Evolutionary conservation across 2,113 vertebrate genomes (phyloP), one percentile per base, ranked within the genome.

Genomic region (Patagioenas fasciata): DNA sequence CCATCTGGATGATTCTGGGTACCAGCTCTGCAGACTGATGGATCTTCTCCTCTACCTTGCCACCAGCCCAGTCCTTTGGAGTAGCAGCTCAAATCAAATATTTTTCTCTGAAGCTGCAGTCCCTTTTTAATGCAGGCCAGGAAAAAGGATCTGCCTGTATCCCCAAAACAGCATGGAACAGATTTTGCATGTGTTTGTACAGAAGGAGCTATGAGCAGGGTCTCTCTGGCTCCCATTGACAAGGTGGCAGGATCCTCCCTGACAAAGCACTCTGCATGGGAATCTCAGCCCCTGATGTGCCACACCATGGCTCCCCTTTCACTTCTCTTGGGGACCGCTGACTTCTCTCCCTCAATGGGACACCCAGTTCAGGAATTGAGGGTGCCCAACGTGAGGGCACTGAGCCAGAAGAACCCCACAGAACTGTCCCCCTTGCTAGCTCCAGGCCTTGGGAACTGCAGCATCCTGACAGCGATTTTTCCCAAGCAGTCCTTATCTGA

Each of bases 401-500:
- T 42, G 40, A 61, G 21, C 24, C 85, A 17, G 36, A 36, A 58
- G 29, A 10, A 34, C 13, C 21, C 40, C n/a, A 9, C 36, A 50
- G 53, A 85, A 36, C 57, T 1, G 0, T 16, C 18, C 21, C 36
- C 34, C 28, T 75, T 17, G 25, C 44, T 62, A 38, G 18, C 23
- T 82, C 50, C 50, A 18, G 53, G 25, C 34, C 34, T 47, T 11
- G 44, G 38, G 48, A 57, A 29, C 19, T 28, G 42, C 73, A 50
- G 79, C 94, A 21, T 32, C 44, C 47, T 53, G 65, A 25, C 26
- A 38, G 14, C 0, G 3, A 26, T 53, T 87, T 70, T 44, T 80
- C 48, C 72, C 0, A 0, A 53, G 42, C 8, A 56, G 28, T 70
- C 20, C 80, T 51, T 6, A 3, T 17, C 40, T 36, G 50, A 48